phyloP scores from a whole-genome alignment of 2,113 vertebrate species.

The Gnathonemus longibarbis region DNA sequence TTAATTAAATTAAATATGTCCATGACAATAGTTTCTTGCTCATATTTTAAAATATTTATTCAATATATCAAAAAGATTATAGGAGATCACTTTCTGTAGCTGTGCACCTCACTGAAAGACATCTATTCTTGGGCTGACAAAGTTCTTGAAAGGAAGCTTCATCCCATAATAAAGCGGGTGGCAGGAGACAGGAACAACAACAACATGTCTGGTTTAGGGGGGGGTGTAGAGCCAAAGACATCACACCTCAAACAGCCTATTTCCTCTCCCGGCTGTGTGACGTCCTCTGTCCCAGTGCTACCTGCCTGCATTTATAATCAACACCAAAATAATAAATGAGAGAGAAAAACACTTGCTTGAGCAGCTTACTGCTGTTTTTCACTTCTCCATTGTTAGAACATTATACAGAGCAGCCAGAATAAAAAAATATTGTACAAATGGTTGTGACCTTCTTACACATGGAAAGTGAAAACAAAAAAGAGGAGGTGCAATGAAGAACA shows the following conservation, averaged over 20 bases:
- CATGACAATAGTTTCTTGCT: background rate
- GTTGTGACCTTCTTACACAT: constrained; percentile 15
- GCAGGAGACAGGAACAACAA: background rate
- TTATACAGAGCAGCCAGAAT: constrained; percentile 13
- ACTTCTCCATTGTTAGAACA: background rate
- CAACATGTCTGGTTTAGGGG: background rate
- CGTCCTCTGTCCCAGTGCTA: background rate
- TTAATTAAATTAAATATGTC: background rate
- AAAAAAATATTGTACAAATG: constrained; percentile 16
- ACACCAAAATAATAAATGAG: background rate
- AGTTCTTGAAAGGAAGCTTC: background rate
- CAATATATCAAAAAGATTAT: background rate
- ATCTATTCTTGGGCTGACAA: background rate
- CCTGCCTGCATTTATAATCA: background rate
- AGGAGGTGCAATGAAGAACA: background rate
- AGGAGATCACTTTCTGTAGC: background rate
- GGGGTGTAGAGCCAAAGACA: background rate
- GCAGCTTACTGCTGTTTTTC: background rate
- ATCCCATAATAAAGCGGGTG: background rate
- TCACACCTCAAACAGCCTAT: background rate
- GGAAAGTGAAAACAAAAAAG: background rate
- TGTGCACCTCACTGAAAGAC: background rate
- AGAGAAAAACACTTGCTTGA: background rate
- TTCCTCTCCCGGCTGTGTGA: background rate
- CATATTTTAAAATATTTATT: background rate